These are phyloP conservation scores for Gymnoscelis rufifasciata DNA, from an alignment of 2,888 invertebrate genomes.

Conservation along the genomic window DNA sequence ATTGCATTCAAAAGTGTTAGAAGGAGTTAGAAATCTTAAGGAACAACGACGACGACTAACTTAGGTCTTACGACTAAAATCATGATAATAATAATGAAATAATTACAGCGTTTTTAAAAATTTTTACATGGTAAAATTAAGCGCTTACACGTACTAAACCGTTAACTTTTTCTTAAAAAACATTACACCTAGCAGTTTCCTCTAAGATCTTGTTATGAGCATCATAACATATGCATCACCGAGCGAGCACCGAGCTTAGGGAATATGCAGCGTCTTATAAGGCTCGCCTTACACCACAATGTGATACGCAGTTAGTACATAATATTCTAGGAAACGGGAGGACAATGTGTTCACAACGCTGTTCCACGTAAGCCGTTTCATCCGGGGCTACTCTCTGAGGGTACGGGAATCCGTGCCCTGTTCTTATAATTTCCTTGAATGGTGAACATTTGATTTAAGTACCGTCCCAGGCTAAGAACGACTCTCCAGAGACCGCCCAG, in stretches of 20 bases:
- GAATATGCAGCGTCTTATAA: slow-evolving; percentile 18
- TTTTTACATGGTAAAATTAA: too few species aligned
- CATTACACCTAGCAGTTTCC: slow-evolving; percentile 3
- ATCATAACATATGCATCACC: slow-evolving; percentile 19
- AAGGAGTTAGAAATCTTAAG: too few species aligned
- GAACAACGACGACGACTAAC: too few species aligned
- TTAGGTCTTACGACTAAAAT: too few species aligned
- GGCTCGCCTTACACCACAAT: slow-evolving; percentile 17
- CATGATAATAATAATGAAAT: too few species aligned
- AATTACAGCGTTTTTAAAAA: too few species aligned
- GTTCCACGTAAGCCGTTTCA: slow-evolving; percentile 61
- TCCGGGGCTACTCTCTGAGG: slow-evolving; percentile 52
- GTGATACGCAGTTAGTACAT: slow-evolving; percentile 11
- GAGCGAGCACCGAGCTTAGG: slow-evolving; percentile 18
- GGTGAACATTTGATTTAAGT: slow-evolving; percentile 77
- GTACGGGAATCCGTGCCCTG: slow-evolving; percentile 59
- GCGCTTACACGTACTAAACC: background rate
- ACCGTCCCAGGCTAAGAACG: slow-evolving; percentile 71
- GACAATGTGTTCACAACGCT: slow-evolving; percentile 50
- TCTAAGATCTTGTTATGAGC: slow-evolving; percentile 8
- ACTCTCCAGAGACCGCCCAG: slow-evolving; percentile 68
- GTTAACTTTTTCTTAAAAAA: slow-evolving; percentile 2
- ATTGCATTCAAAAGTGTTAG: too few species aligned
- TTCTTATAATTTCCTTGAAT: slow-evolving; percentile 76
- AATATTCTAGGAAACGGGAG: slow-evolving; percentile 33